Base-by-base conservation (phyloP, 2,888 invertebrate genomes). In the Pherbina coryleti region DNA sequence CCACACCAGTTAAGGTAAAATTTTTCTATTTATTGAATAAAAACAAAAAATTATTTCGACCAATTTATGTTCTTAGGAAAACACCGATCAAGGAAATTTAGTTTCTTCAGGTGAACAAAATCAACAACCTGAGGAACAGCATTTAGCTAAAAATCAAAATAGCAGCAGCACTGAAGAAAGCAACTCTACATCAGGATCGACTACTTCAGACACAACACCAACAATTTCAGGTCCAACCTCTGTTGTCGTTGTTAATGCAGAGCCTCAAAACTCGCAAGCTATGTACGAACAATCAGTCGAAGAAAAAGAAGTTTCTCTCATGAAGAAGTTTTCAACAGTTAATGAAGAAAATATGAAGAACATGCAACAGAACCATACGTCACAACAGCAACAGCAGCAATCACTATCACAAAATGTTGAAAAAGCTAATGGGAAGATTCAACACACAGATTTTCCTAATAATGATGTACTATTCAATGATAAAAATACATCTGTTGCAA, bases 221-320 rank as follows among this genome's bases (percentile, higher is more conserved):
- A 84, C 84, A 66, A 17, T 53, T 17, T n/a, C 25, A 28, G 28
- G 60, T 37, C 22, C 25, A 22, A 14, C 49, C n/a, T 19, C 34
- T 17, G 19, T 49, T 37, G 60, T 44, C n/a, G 19, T 53, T 17
- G 60, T 44, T 31, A 70, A 25, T 57, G 75, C 81, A 62, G 85
- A 86, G 78, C 85, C 87, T 72, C 85, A 85, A 55, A 87, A 85
- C 81, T 84, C 85, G 73, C 89, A 88, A 82, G 86, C 87, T 71
- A 86, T 85, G 84, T 90, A 90, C 82, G 90, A 90, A 81, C 88
- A 89, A 82, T 87, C 89, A 78, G 89, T 90, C 80, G 87, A 87
- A 77, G 90, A 90, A 80, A 90, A 89, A 82, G 90, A 90, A 85
- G 87, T 87, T 80, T 85, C 89, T 69, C 84, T 90, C 70, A 89